These are phyloP conservation scores for Pristionchus arcanus DNA, from an alignment of 2,888 invertebrate species.

Conservation along the genomic window DNA sequence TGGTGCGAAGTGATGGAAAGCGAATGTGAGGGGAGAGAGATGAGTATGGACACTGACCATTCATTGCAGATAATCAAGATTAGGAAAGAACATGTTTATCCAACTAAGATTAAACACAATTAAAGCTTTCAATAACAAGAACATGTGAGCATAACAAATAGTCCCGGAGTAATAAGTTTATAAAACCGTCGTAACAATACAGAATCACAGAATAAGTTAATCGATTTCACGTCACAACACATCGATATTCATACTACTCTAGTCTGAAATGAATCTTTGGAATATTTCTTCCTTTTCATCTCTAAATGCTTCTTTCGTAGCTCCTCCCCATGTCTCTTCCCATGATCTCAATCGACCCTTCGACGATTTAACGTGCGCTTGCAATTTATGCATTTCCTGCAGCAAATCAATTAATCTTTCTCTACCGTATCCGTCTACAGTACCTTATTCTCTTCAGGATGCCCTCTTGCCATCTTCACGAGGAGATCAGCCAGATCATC, in stretches of 20 bases:
- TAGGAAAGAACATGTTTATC: background rate
- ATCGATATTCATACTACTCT: background rate
- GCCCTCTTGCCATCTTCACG: constrained; percentile 67
- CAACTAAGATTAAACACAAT: background rate
- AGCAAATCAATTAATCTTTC: background rate
- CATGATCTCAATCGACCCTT: constrained; percentile 47
- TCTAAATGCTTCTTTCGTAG: constrained; percentile 10
- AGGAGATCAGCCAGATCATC: constrained; percentile 65
- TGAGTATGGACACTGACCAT: background rate
- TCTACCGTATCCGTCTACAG: background rate
- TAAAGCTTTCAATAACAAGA: background rate
- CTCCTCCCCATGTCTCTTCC: constrained; percentile 56
- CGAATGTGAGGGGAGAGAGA: background rate
- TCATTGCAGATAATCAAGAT: background rate
- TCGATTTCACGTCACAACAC: no score
- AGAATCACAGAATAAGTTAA: constrained; percentile 2
- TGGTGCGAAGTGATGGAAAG: background rate
- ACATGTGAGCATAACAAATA: background rate
- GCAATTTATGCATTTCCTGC: constrained; percentile 18
- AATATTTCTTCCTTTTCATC: constrained; percentile 51
- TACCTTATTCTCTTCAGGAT: constrained; percentile 61
- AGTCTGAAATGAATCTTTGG: constrained; percentile 35
- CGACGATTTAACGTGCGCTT: background rate
- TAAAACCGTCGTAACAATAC: background rate
- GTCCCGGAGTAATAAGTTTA: background rate